Conservation (phyloP, 2,888 invertebrate genomes). For the Caenorhabditis imperialis region DNA sequence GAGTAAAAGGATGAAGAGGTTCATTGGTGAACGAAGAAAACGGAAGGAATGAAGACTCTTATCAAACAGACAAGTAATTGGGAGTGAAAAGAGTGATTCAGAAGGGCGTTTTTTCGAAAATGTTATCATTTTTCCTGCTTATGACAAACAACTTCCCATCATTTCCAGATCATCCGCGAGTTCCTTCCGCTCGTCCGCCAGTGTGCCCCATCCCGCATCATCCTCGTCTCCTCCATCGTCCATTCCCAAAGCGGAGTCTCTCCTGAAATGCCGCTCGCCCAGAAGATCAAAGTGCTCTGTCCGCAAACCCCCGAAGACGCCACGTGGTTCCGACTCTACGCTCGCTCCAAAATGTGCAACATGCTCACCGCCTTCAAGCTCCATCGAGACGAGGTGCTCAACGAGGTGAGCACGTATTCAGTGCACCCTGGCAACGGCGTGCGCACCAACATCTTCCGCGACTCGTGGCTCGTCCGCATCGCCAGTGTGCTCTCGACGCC, state of each 20-base stretch:
- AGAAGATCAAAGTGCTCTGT: conserved; percentile 13
- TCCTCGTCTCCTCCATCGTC: conserved; percentile 19
- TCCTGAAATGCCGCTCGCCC: background rate
- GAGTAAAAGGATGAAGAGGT: too few species aligned
- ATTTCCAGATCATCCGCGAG: conserved; percentile 24
- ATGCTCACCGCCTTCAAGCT: conserved; percentile 68
- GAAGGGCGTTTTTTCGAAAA: background rate
- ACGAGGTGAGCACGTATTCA: conserved; percentile 82
- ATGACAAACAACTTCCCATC: too few species aligned
- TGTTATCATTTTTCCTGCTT: conserved; percentile 22
- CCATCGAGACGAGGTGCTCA: conserved; percentile 62
- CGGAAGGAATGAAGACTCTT: too few species aligned
- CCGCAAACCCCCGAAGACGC: conserved; percentile 7
- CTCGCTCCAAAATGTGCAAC: conserved; percentile 72
- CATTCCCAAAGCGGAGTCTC: conserved; percentile 9
- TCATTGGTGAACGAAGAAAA: too few species aligned
- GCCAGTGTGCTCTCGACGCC: conserved; percentile 82
- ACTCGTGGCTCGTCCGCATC: conserved; percentile 5
- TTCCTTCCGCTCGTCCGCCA: conserved; percentile 80
- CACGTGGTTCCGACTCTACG: conserved; percentile 56
- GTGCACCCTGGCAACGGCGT: conserved; percentile 90
- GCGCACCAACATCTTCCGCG: conserved; percentile 81
- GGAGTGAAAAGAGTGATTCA: too few species aligned
- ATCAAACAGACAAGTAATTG: too few species aligned
- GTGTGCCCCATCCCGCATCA: conserved; percentile 31